A percentile compares a stretch with the other conserved stretches of the same genome.
Conservation (phyloP, 2,797 vertebrate species). For the Cottoperca gobio region DNA sequence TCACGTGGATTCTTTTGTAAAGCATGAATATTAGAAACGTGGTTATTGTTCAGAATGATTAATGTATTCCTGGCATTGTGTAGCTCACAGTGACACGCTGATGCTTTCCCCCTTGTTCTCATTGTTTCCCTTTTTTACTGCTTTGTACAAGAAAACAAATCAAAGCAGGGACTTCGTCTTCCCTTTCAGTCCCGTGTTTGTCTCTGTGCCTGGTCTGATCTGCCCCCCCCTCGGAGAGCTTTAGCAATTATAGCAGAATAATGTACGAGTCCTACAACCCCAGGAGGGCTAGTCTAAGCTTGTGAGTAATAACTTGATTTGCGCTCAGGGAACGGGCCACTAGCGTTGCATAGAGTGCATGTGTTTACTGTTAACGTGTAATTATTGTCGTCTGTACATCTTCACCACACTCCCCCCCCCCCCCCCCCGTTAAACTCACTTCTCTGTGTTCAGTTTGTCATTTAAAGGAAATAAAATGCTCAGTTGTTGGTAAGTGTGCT, state of each 20-base stretch:
- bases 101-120: background rate
- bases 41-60: background rate
- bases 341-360: background rate
- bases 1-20: background rate
- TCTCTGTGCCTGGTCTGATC: background rate
- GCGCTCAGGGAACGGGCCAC: background rate
- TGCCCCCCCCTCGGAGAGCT: conserved; percentile 2
- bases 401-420: too few relatives aligned
- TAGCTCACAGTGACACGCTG: background rate
- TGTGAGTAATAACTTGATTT: conserved; percentile 7
- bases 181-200: background rate
- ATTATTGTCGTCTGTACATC: background rate
- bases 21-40: background rate
- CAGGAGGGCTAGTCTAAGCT: background rate
- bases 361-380: background rate
- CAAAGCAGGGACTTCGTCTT: background rate
- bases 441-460: too few relatives aligned
- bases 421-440: too few relatives aligned
- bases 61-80: background rate
- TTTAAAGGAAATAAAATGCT: background rate
- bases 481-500: background rate
- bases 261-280: background rate
- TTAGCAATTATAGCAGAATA: background rate
- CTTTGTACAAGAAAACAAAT: background rate
- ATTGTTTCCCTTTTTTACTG: background rate